A percentile compares a stretch with the other conserved stretches of the same genome.
Conservation (phyloP, 2,797 vertebrate species). For the Hippopotamyrus pictus region DNA sequence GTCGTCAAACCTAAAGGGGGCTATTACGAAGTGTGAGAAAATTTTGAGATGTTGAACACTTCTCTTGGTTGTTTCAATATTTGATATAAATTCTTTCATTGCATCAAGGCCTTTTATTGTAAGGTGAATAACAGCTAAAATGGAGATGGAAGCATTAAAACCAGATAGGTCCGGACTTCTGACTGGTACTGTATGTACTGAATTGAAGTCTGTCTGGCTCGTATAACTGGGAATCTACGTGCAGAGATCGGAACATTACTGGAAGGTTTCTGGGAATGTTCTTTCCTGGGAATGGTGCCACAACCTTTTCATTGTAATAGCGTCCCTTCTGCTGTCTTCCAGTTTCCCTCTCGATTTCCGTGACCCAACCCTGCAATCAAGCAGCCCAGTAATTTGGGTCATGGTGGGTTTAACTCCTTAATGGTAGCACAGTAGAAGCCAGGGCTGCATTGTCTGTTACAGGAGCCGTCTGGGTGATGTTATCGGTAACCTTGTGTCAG, state of each 20-base stretch:
- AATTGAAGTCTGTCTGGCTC: neutral
- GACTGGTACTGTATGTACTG: neutral
- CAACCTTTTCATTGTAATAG: neutral
- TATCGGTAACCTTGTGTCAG: neutral
- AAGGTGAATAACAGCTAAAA: neutral
- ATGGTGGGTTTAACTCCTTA: neutral
- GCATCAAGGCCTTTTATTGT: neutral
- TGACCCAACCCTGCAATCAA: neutral
- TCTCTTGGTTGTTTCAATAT: neutral
- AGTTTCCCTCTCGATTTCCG: conserved; percentile 5
- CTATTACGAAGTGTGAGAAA: neutral
- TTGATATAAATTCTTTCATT: neutral
- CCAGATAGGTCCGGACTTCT: neutral
- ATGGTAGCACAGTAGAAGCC: neutral
- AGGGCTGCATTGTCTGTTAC: neutral
- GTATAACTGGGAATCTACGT: neutral
- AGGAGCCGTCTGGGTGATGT: neutral
- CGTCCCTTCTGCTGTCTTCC: neutral
- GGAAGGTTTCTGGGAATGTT: conserved; percentile 1
- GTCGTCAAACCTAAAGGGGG: neutral
- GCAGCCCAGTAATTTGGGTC: neutral
- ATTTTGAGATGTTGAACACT: neutral
- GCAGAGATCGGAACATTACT: neutral
- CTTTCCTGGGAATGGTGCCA: neutral
- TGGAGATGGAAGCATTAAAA: neutral